These are phyloP conservation scores for Sebastes kiyomatsui DNA, from an alignment of 2,797 vertebrate species.

Conservation along the genomic window DNA sequence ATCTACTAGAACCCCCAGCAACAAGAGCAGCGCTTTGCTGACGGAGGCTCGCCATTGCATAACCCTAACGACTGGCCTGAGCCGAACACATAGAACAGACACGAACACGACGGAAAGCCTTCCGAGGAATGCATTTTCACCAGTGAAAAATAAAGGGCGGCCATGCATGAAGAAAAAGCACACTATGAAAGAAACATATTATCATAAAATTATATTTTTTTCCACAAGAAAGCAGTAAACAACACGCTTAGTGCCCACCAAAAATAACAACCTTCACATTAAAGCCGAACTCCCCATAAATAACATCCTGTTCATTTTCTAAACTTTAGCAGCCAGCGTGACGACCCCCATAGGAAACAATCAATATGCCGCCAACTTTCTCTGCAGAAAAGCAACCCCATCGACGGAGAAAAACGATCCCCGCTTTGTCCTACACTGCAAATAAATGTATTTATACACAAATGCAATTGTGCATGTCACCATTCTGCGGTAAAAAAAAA, in stretches of 20 bases:
- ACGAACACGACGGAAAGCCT: conserved; percentile 31
- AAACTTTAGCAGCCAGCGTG: conserved; percentile 53
- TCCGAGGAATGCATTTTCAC: conserved; percentile 16
- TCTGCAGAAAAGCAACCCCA: conserved; percentile 50
- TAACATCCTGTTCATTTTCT: not conserved
- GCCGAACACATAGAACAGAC: conserved; percentile 43
- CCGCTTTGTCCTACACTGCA: not conserved
- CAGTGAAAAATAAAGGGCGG: not conserved
- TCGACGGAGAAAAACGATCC: conserved; percentile 7
- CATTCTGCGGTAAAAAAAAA: not conserved
- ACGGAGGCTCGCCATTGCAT: conserved; percentile 84
- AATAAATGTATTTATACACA: not conserved
- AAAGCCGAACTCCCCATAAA: not conserved
- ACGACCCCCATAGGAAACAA: conserved; percentile 51
- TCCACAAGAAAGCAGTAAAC: conserved; percentile 21
- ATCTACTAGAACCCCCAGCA: conserved; percentile 78
- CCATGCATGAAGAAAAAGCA: not conserved
- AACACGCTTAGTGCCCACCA: not conserved
- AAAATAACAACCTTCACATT: not conserved
- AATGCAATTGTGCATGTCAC: not conserved
- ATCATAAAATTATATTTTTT: not conserved
- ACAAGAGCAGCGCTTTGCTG: conserved; percentile 78
- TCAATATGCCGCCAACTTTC: conserved; percentile 81
- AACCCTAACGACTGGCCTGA: conserved; percentile 71
- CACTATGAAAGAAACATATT: not conserved